Percentiles rank a stretch among this genome's conserved stretches.
These are phyloP conservation scores for Leptobrachium leishanense DNA, from an alignment of 2,113 vertebrate species.

Conservation along the genomic window DNA sequence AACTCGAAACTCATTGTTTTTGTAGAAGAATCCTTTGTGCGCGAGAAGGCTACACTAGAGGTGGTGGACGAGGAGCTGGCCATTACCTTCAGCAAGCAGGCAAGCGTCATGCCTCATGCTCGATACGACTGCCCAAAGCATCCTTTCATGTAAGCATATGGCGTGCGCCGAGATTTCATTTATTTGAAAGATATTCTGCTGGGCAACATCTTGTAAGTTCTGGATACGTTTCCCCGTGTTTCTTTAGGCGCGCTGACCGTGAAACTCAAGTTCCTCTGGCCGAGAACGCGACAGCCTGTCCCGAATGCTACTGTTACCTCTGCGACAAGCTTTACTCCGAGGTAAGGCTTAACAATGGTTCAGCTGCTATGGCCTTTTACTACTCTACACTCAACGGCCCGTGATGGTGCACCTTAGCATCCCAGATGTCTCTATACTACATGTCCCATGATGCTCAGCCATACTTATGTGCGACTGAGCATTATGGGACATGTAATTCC, in stretches of 20 bases:
- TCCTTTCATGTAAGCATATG: constrained; percentile 54
- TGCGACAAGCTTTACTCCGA: constrained; percentile 75
- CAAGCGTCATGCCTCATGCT: constrained; percentile 54
- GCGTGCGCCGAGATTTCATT: neutral
- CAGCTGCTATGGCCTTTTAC: neutral
- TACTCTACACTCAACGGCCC: too few species aligned
- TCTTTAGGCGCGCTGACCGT: constrained; percentile 63
- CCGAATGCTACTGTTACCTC: constrained; percentile 83
- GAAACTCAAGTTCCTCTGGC: constrained; percentile 55
- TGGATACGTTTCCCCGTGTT: neutral
- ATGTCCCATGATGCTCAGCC: too few species aligned
- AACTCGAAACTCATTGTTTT: too few species aligned
- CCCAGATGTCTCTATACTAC: too few species aligned
- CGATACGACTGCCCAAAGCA: constrained; percentile 49
- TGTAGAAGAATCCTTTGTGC: constrained; percentile 38
- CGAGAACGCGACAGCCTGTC: constrained; percentile 67
- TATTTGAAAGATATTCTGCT: too few species aligned
- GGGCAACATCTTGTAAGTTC: neutral
- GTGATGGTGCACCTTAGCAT: too few species aligned
- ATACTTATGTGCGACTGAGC: too few species aligned
- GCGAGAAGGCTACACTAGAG: constrained; percentile 46
- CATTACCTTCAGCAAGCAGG: constrained; percentile 58
- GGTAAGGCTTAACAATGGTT: constrained; percentile 56
- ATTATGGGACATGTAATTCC: too few species aligned
- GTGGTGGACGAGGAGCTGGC: constrained; percentile 54